Conservation (phyloP, 2,888 invertebrate genomes). For the Apoda limacodes region DNA sequence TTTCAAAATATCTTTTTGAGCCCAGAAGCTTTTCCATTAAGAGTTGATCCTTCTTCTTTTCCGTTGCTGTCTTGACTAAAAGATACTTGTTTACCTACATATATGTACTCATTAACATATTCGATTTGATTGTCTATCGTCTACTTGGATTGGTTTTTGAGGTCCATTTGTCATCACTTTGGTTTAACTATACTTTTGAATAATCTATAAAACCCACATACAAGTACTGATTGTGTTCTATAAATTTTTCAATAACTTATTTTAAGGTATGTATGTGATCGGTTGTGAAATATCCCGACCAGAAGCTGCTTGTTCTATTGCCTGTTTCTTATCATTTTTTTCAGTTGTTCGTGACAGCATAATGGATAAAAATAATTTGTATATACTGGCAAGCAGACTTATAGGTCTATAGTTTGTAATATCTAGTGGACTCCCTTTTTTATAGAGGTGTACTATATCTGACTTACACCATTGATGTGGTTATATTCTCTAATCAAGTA, state of each 20-base stretch:
- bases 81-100: too few species aligned
- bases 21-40: too few species aligned
- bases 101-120: too few species aligned
- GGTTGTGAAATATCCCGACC: constrained; percentile 9
- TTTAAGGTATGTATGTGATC: constrained; percentile 13
- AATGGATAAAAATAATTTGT: constrained; percentile 8
- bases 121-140: too few species aligned
- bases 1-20: too few species aligned
- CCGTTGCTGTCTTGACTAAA: too few species aligned
- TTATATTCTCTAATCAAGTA: constrained; percentile 5
- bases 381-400: constrained; percentile 1
- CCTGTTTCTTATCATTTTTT: constrained; percentile 11
- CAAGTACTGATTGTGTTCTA: constrained; percentile 8
- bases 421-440: constrained; percentile 6
- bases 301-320: constrained; percentile 17
- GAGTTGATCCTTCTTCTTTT: too few species aligned
- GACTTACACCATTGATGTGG: constrained; percentile 8
- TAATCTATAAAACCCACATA: constrained; percentile 8
- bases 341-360: constrained; percentile 7
- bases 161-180: constrained; percentile 9
- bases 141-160: too few species aligned
- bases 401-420: too few species aligned
- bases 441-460: constrained; percentile 5
- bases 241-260: constrained; percentile 15
- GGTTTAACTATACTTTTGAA: constrained; percentile 5